These are phyloP conservation scores for Onthophagus sagittarius DNA, from an alignment of 2,888 invertebrate genomes.

Conservation along the genomic window DNA sequence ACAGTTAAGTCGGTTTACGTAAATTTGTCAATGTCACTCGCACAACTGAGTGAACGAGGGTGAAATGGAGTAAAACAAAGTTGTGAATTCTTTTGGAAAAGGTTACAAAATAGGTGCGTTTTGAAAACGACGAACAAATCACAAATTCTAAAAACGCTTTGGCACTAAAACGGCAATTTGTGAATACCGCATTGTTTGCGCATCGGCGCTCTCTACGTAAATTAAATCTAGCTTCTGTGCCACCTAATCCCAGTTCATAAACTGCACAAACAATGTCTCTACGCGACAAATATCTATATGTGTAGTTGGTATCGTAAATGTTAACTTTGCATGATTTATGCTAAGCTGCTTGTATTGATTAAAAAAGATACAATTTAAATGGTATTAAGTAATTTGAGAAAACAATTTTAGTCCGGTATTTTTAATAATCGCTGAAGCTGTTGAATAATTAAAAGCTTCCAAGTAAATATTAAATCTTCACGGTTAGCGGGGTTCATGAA, in stretches of 20 bases:
- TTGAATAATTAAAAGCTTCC: neutral
- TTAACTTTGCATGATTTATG: neutral
- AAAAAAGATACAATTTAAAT: neutral
- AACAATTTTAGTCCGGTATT: neutral
- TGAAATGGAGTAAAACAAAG: neutral
- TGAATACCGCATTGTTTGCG: neutral
- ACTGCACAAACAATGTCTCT: neutral
- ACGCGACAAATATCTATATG: neutral
- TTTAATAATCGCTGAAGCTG: neutral
- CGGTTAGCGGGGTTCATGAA: neutral
- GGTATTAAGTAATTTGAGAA: neutral
- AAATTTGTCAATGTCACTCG: neutral
- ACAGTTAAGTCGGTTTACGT: neutral
- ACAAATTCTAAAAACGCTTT: neutral
- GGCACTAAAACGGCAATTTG: neutral
- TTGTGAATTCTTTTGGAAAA: neutral
- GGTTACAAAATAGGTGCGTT: neutral
- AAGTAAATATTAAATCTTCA: neutral
- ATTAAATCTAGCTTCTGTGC: neutral
- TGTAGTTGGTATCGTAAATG: neutral
- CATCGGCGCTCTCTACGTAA: neutral
- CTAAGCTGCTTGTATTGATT: neutral
- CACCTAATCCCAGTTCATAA: neutral
- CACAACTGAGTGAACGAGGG: neutral
- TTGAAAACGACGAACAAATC: neutral